Conservation (phyloP, 2,113 vertebrate genomes). For the Nycticebus coucang region DNA sequence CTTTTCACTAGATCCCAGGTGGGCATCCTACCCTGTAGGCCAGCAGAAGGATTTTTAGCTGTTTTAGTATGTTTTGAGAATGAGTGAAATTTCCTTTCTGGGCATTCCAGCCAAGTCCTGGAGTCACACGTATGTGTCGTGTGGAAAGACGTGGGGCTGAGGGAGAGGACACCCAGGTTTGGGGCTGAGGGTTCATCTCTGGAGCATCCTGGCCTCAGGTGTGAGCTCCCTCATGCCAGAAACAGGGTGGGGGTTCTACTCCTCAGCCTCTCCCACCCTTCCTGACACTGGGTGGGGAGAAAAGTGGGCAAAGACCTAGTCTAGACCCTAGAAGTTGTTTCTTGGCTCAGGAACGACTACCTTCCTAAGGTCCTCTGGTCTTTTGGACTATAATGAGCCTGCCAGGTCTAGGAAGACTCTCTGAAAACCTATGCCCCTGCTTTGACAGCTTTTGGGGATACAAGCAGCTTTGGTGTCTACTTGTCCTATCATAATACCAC, state of each 20-base stretch:
- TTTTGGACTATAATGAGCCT: neutral
- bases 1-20: neutral
- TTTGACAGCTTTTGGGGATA: neutral
- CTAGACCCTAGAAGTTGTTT: neutral
- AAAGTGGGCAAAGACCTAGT: neutral
- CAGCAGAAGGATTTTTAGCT: neutral
- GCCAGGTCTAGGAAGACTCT: neutral
- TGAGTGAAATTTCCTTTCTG: neutral
- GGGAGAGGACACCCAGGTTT: neutral
- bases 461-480: neutral
- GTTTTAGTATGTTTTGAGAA: neutral
- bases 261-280: rapidly evolving
- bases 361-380: neutral
- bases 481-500: rapidly evolving
- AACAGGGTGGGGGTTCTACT: neutral
- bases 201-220: neutral
- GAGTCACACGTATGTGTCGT: rapidly evolving
- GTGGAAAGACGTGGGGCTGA: neutral
- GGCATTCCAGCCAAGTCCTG: neutral
- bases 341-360: rapidly evolving
- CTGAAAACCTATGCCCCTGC: neutral
- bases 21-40: neutral
- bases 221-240: neutral
- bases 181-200: rapidly evolving
- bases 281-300: neutral